Evolutionary conservation across 2,797 vertebrate genomes (phyloP).

Genomic region (Chaetophractus vellerosus): DNA sequence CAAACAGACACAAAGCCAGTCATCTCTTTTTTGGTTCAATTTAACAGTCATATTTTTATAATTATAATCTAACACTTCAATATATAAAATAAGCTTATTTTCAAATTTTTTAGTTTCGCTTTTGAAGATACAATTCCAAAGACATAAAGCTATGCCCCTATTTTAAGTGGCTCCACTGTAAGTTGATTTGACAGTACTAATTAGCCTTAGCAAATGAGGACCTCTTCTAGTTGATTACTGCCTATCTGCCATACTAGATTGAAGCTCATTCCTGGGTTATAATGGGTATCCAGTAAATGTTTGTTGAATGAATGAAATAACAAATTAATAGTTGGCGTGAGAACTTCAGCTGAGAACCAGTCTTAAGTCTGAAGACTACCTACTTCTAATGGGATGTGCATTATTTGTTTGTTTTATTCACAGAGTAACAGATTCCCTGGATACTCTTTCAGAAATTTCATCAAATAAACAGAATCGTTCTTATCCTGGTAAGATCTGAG

Average conservation of each 20-base stretch:
- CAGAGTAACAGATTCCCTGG: conserved; percentile 94
- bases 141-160: neutral
- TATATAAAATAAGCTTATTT: conserved; percentile 53
- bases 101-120: conserved; percentile 12
- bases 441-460: conserved; percentile 95
- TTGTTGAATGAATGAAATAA: neutral
- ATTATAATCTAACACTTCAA: conserved; percentile 42
- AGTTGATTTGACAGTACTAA: neutral
- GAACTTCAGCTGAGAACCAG: neutral
- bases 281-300: neutral
- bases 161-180: conserved; percentile 46
- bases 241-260: neutral
- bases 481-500: conserved; percentile 92
- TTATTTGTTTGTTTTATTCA: conserved; percentile 70
- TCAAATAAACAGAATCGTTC: conserved; percentile 92
- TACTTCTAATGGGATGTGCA: neutral
- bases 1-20: neutral
- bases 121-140: conserved; percentile 34
- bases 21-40: neutral
- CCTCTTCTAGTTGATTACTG: neutral
- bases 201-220: neutral
- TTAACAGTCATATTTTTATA: conserved; percentile 15
- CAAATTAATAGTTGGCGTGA: neutral
- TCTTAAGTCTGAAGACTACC: neutral
- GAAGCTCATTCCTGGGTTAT: neutral